Conservation (phyloP, 2,888 invertebrate species). For the Sminthurinus aureus region DNA sequence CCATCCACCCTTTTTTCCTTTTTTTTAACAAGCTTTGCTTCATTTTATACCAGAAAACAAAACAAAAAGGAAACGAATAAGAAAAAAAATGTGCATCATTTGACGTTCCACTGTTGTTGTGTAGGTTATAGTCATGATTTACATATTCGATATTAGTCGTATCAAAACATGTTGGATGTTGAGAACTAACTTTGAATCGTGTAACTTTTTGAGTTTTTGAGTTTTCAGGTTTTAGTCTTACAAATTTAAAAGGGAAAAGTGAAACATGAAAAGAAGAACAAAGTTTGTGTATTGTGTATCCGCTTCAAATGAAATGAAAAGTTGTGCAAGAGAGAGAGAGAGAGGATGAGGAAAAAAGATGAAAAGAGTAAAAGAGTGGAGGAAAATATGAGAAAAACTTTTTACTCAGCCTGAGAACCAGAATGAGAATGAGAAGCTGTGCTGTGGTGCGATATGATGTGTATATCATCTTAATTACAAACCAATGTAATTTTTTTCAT, state of each 20-base stretch:
- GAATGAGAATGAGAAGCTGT: constrained; percentile 19
- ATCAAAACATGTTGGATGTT: no score
- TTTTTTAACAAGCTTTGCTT: no score
- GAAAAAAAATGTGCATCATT: no score
- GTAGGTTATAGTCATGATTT: no score
- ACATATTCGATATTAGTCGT: neutral
- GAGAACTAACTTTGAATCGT: neutral
- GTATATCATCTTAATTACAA: constrained; percentile 54
- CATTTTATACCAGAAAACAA: no score
- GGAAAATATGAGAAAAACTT: constrained; percentile 29
- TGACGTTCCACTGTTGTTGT: no score
- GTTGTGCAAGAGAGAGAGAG: constrained; percentile 18
- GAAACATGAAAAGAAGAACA: constrained; percentile 1
- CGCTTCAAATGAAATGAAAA: neutral
- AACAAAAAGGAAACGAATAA: no score
- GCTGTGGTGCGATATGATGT: constrained; percentile 6
- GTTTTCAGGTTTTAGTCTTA: no score
- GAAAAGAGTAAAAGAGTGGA: constrained; percentile 9
- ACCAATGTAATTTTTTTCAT: constrained; percentile 53
- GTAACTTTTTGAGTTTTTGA: neutral
- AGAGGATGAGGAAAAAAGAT: constrained; percentile 2
- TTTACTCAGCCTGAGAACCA: constrained; percentile 25
- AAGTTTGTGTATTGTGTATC: neutral
- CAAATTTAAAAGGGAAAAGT: neutral
- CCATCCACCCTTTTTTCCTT: no score